Percentiles rank a stretch among this genome's conserved stretches.
Evolutionary conservation across 2,888 invertebrate species (phyloP).

Genomic region (Euphydryas editha): DNA sequence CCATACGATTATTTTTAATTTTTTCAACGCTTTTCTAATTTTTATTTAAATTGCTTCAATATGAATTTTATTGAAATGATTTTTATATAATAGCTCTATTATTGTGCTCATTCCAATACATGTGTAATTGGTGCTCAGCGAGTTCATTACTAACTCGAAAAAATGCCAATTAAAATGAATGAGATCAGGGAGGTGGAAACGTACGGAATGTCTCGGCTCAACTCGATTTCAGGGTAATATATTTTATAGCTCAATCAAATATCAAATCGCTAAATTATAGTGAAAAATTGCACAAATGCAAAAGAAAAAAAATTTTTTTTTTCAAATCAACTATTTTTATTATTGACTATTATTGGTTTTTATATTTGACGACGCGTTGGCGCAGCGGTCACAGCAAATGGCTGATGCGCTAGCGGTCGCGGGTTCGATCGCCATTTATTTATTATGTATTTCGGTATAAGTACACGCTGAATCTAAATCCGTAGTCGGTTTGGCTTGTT

Average conservation of each 20-base stretch:
- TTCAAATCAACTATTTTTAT: no score
- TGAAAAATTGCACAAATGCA: no score
- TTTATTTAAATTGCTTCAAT: not conserved
- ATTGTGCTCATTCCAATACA: conserved; percentile 3
- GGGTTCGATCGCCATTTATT: no score
- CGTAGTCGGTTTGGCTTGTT: no score
- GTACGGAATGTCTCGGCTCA: conserved; percentile 15
- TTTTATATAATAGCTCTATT: conserved; percentile 2
- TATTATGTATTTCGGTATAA: no score
- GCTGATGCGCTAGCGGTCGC: no score
- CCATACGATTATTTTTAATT: not conserved
- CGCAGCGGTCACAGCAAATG: no score
- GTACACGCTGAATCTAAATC: no score
- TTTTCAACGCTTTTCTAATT: no score
- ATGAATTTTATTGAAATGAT: not conserved
- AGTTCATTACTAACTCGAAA: conserved; percentile 12
- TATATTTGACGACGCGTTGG: no score
- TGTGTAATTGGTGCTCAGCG: conserved; percentile 8
- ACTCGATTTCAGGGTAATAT: conserved; percentile 13
- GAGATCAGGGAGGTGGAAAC: conserved; percentile 25
- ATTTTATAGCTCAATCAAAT: conserved; percentile 13
- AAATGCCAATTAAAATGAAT: conserved; percentile 32
- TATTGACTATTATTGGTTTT: no score
- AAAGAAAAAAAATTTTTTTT: no score
- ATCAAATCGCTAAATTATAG: not conserved